Evolutionary conservation across 2,888 invertebrate species (phyloP), one percentile per base, ranked within the genome.

Genomic region (Cactoblastis cactorum): DNA sequence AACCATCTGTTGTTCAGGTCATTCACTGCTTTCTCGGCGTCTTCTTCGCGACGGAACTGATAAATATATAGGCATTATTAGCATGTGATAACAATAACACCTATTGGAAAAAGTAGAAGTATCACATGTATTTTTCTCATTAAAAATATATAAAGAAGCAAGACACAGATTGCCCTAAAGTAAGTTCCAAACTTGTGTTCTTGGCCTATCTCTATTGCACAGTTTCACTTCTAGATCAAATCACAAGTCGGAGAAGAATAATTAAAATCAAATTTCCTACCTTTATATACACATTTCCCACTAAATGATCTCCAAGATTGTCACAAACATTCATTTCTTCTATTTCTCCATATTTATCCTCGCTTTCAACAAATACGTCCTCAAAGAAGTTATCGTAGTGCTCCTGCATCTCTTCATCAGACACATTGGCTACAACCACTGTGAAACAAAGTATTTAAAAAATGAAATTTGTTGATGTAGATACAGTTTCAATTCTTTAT

Each of bases 301-400:
- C 98, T 61, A 99, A 91, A 78, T 99, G 99, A 80, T 99, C 98
- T 2, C 98, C 98, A 55, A 99, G 93, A 84, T 99, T 99, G 85
- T 99, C 99, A 86, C 99, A 99, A 1, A 99, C 98, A 89, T 99
- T 99, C 98, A 99, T 99, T 86, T 99, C 99, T 83, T 99, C 99
- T 69, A 99, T 99, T 88, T 99, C 98, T 0, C 99, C 99, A 86
- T 99, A 99, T 90, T 98, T 98, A 74, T 98, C 98, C 83, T 99
- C 98, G 74, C 98, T 96, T 82, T 99, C 99, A 0, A 98, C 97
- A 90, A 99, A 99, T 1, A 99, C 98, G 89, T 99, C 99, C 89
- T 99, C 99, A 82, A 99, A 99, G 88, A 99, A 99, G 75, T 99
- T 98, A 77, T 99, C 99, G 82, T 98, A 99, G 91, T 99, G 98